A percentile compares a stretch with the other conserved stretches of the same genome.
These are phyloP conservation scores for Saccostrea cuccullata DNA, from an alignment of 1,140 invertebrate genomes.

Conservation along the genomic window DNA sequence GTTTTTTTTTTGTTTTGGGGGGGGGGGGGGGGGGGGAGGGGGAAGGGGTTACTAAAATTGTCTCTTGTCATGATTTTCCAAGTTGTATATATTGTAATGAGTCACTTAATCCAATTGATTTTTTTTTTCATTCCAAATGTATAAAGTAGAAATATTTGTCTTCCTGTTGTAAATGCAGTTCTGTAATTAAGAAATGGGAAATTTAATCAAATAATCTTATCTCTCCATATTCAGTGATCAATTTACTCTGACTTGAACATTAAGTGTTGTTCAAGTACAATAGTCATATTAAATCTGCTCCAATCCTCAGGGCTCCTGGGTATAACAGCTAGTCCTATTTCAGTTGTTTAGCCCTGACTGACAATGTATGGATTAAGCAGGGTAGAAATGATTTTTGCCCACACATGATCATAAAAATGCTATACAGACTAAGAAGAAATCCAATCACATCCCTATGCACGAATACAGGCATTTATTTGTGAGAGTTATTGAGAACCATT, in stretches of 20 bases:
- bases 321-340: neutral
- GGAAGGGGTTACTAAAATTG: neutral
- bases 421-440: neutral
- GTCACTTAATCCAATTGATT: neutral
- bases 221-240: neutral
- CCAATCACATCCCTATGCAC: neutral
- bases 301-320: neutral
- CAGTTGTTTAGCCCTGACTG: neutral
- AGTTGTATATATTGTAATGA: neutral
- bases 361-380: neutral
- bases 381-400: neutral
- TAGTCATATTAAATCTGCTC: neutral
- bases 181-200: conserved; percentile 20
- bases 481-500: neutral
- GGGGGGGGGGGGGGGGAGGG: no score
- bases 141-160: conserved; percentile 1
- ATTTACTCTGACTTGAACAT: neutral
- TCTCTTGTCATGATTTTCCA: neutral
- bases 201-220: conserved; percentile 23
- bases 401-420: neutral
- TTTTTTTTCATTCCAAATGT: neutral
- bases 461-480: neutral
- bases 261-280: neutral
- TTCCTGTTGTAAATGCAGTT: conserved; percentile 6
- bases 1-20: no score